phyloP scores from a whole-genome alignment of 2,797 vertebrate genomes.

The Esox masquinongy region DNA sequence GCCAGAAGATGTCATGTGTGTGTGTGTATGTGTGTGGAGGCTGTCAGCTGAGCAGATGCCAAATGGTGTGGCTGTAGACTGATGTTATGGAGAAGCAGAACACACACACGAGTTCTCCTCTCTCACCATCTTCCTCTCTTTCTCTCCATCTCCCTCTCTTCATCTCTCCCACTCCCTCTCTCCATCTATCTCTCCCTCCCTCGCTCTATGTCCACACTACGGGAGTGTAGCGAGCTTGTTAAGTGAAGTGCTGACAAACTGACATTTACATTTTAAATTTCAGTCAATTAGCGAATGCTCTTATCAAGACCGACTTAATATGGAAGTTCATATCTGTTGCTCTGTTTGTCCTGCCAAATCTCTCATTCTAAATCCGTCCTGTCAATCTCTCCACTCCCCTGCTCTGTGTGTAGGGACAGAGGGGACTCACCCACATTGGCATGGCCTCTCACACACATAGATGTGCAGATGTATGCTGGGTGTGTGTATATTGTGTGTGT shows the following conservation, averaged over 20 bases:
- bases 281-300: no score
- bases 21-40: neutral
- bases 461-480: conserved; percentile 37
- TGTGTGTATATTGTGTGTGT: conserved; percentile 32
- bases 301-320: neutral
- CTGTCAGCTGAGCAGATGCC: conserved; percentile 6
- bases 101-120: conserved; percentile 14
- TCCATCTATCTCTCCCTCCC: neutral
- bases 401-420: conserved; percentile 69
- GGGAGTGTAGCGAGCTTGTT: neutral
- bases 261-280: neutral
- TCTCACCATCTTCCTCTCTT: conserved; percentile 34
- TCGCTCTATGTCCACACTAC: conserved; percentile 19
- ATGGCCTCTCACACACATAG: conserved; percentile 65
- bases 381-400: conserved; percentile 60
- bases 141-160: neutral
- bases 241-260: neutral
- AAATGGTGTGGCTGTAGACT: neutral
- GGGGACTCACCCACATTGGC: conserved; percentile 69
- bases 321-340: neutral
- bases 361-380: conserved; percentile 41
- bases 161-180: conserved; percentile 21
- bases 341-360: conserved; percentile 2
- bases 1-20: neutral
- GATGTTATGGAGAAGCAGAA: neutral